These are phyloP conservation scores for Cacoxenus indagator DNA, from an alignment of 2,888 invertebrate genomes.

Conservation along the genomic window DNA sequence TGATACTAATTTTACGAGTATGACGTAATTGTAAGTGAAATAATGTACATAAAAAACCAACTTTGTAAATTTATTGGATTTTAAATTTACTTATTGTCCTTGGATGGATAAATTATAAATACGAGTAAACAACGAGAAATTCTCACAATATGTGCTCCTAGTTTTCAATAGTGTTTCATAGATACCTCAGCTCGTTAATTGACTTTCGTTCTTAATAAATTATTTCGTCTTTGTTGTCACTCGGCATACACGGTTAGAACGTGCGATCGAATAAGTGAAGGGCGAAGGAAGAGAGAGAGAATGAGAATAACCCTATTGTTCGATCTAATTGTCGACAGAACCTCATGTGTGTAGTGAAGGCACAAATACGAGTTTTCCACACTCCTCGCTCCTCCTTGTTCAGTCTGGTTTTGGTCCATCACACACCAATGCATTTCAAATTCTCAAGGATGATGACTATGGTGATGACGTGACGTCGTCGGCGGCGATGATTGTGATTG, in stretches of 20 bases:
- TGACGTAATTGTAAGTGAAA: too few relatives aligned
- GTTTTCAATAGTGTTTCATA: not conserved
- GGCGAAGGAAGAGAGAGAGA: not conserved
- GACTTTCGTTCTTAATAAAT: conserved; percentile 20
- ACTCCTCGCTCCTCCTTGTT: not conserved
- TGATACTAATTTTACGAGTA: too few relatives aligned
- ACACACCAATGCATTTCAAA: not conserved
- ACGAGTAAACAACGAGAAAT: too few relatives aligned
- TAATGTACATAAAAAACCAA: too few relatives aligned
- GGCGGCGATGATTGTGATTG: not conserved
- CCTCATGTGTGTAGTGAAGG: conserved; percentile 3
- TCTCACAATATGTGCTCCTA: not conserved
- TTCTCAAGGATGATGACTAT: too few relatives aligned
- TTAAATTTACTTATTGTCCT: too few relatives aligned
- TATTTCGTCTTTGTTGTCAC: conserved; percentile 3
- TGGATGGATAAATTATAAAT: too few relatives aligned
- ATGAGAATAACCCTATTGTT: not conserved
- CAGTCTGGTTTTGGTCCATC: not conserved
- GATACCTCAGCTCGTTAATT: not conserved
- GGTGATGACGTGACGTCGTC: too few relatives aligned
- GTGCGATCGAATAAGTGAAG: not conserved
- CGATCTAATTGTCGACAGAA: conserved; percentile 7
- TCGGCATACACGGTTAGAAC: not conserved
- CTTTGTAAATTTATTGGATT: too few relatives aligned
- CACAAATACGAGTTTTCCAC: not conserved